A percentile compares a stretch with the other conserved stretches of the same genome.
These are phyloP conservation scores for Prosapia bicincta DNA, from an alignment of 2,888 invertebrate genomes.

Conservation along the genomic window DNA sequence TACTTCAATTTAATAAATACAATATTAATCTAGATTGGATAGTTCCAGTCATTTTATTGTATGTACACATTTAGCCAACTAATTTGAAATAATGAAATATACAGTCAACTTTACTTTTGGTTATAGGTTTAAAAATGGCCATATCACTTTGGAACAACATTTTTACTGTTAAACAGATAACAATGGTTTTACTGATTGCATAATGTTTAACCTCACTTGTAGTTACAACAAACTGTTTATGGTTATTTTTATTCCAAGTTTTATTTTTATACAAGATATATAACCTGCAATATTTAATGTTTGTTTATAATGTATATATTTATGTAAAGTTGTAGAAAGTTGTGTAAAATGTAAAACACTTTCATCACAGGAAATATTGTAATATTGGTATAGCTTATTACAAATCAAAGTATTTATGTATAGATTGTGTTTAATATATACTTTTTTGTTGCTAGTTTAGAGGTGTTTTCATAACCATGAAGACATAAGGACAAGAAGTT, in stretches of 20 bases:
- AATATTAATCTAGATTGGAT: too few relatives aligned
- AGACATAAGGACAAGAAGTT: too few relatives aligned
- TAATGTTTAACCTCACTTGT: neutral
- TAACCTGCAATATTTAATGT: neutral
- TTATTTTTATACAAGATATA: neutral
- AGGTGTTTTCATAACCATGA: too few relatives aligned
- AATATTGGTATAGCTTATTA: neutral
- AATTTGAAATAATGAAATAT: too few relatives aligned
- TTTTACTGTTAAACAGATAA: constrained; percentile 28
- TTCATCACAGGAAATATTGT: neutral
- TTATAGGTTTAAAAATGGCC: too few relatives aligned
- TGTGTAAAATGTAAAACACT: neutral
- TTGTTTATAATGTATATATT: neutral
- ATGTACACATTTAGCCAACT: too few relatives aligned
- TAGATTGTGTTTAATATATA: neutral
- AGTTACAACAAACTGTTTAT: too few relatives aligned
- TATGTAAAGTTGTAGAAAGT: neutral
- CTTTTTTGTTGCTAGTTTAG: neutral
- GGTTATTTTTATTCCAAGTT: too few relatives aligned
- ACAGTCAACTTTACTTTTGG: too few relatives aligned
- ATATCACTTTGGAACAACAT: neutral
- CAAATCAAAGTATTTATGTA: neutral
- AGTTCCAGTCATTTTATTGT: too few relatives aligned
- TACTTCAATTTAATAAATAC: too few relatives aligned
- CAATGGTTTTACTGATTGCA: neutral